Evolutionary conservation across 1,140 invertebrate genomes (phyloP), one percentile per base, ranked within the genome.

Genomic region (Bursaphelenchus mucronatus): DNA sequence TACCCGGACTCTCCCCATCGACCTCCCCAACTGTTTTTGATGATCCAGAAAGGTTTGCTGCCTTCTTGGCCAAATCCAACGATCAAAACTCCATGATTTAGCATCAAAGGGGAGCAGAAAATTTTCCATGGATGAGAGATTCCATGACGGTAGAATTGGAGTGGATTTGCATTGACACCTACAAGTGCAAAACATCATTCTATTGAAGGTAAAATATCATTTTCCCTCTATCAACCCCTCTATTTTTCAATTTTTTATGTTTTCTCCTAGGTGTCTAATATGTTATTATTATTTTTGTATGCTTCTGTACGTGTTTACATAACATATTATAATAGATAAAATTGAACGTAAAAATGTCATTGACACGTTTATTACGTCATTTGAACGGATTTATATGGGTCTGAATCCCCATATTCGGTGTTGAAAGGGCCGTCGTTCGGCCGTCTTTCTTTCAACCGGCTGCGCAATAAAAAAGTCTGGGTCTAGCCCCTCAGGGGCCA

Each of bases 81-180:
- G 79, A 96, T 91, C 0, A 96, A 83, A 40, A 97, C 92, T 8
- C 93, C 81, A 63, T 61, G 54, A 39, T 63, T 17, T 11, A 58
- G 19, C 82, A 87, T 87, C 0, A 86, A 84, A 0, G 89, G 89
- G 78, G 84, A 87, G 80, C 93, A 97, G 10, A 97, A 84, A 69
- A 91, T 87, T 74, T 89, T 90, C 84, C 87, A 90, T 0, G 94
- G 94, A 86, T 97, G 93, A 0, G 92, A 93, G 9, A 97, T 87
- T n/a, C 94, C 94, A 40, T 93, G 92, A 69, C 92, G 86, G 81
- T 97, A 98, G 83, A 97, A 96, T 83, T 94, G 91, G 90, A 98
- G 95, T 1, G 91, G 91, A 84, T 94, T 94, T 0, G 95, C 94
- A 83, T 98, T 97, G 58, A 98, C 90, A 17, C 89, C 76, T 78